Base-by-base conservation (phyloP, 2,113 vertebrate genomes). In the Lepidothrix coronata region DNA sequence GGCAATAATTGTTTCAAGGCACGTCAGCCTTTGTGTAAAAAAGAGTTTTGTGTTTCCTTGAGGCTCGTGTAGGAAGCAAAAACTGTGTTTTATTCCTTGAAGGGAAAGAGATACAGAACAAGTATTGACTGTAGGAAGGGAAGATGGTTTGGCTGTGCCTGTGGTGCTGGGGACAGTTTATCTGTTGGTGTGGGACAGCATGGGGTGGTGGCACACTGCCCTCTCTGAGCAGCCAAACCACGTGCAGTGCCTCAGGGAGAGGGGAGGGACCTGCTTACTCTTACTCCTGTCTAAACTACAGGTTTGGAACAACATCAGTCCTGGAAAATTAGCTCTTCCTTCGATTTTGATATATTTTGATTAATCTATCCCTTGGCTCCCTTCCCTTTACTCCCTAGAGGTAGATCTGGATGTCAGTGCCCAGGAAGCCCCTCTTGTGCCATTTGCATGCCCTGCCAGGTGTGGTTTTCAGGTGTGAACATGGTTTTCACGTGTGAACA, bases 1-100 rank as follows among this genome's bases (percentile, higher is more conserved):
- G 96, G 91, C 96, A 96, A 65, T 95, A 96, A 97, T 96, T 97
- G 97, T 95, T 98, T 96, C 96, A 96, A 97, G 94, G 77, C 93
- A 15, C 88, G 93, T 93, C 96, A 92, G 93, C 89, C 72, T 97
- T 97, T 97, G 95, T 97, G 97, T 95, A 88, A 97, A 63, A 41
- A 41, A 43, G 95, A n/a, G 66, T 85, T 95, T 93, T 39, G 81
- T 39, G 82, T 65, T 96, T 92, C 95, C 84, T 91, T 37, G 85
- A 87, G 95, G 77, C 91, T 96, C 58, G 0, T 9, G 61, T 75
- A 78, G 70, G 95, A 95, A 66, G 85, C 44, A 94, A 96, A 94
- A 93, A 85, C 74, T 88, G 80, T 11, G 58, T 28, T 65, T 80
- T 95, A 74, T 83, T 96, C 85, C 72, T 96, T 91, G 91, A 76